A percentile compares a stretch with the other conserved stretches of the same genome.
Conservation (phyloP, 2,888 invertebrate genomes). For the Ectropis crepuscularia region DNA sequence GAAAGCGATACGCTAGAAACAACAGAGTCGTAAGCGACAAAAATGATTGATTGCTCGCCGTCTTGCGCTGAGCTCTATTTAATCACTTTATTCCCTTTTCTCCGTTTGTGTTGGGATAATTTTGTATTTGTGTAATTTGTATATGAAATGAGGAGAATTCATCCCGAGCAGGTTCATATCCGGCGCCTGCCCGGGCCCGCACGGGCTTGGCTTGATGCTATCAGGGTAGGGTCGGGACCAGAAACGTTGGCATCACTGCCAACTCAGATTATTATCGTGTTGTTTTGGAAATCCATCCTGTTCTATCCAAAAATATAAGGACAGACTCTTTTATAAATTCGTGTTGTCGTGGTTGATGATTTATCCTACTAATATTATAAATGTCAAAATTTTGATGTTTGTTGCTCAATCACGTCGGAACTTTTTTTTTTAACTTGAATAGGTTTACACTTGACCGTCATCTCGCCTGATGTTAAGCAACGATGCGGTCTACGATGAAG, state of each 20-base stretch:
- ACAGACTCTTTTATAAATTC: too few relatives aligned
- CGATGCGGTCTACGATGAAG: too few relatives aligned
- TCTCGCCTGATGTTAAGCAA: too few relatives aligned
- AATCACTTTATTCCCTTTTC: constrained; percentile 86
- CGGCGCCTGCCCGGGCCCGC: constrained; percentile 67
- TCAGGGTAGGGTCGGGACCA: constrained; percentile 58
- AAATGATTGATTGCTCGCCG: constrained; percentile 85
- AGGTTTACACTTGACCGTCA: too few relatives aligned
- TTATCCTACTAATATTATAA: too few relatives aligned
- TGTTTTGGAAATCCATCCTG: constrained; percentile 7
- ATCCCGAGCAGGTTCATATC: constrained; percentile 74
- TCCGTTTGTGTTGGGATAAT: constrained; percentile 84
- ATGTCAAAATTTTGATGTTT: too few relatives aligned
- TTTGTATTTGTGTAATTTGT: constrained; percentile 85
- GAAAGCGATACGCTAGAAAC: constrained; percentile 62
- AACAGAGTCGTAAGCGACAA: constrained; percentile 81
- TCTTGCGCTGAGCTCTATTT: constrained; percentile 85
- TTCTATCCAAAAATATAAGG: not conserved
- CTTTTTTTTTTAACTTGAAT: too few relatives aligned
- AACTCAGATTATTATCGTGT: constrained; percentile 38
- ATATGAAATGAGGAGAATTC: constrained; percentile 77
- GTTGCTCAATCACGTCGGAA: too few relatives aligned
- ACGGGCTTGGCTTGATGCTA: constrained; percentile 69
- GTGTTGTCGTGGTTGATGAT: too few relatives aligned
- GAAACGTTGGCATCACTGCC: constrained; percentile 59